Evolutionary conservation across 2,113 vertebrate genomes (phyloP), one percentile per base, ranked within the genome.

Genomic region (Equus quagga): DNA sequence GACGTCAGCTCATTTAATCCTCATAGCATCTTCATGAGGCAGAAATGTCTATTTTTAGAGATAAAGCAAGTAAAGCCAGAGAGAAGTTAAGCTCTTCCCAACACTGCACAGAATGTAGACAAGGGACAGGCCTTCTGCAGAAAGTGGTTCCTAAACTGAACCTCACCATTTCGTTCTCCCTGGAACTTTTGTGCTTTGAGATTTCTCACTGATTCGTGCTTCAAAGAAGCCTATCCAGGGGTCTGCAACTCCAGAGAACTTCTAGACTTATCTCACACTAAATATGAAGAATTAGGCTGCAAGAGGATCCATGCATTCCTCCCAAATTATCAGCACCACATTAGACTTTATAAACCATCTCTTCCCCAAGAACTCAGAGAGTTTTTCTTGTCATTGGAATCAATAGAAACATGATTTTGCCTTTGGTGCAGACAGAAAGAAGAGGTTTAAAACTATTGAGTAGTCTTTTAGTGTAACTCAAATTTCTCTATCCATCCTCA

Each of bases 391-490:
- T 33, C 56, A 24, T 21, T 9, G 24, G 44, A 88, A 83, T 84
- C 54, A 65, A 79, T 0, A 79, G 44, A 92, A 95, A 85, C 41
- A 54, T 51, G 58, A 60, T 65, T 85, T 87, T 97, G 62, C 54
- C 58, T 97, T 97, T 97, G 93, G 88, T 96, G 51, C 36, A 96
- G 96, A 87, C 83, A 97, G 89, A 98, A 97, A 33, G 94, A 98
- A 86, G 86, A 97, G 85, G 31, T 97, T 98, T 94, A 95, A 97
- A 98, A 98, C 96, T 93, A 98, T 36, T 56, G 67, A 94, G 96
- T 98, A 79, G 46, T 41, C 93, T 93, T 70, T 97, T 96, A 95
- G 96, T 97, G 95, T 84, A 98, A 98, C 97, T 98, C 97, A 98
- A 24, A 97, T 98, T 95, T 96, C 91, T 97, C 91, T 4, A 0